A percentile compares a stretch with the other conserved stretches of the same genome.
These are phyloP conservation scores for Nothoprocta perdicaria DNA, from an alignment of 2,113 vertebrate species.

Conservation along the genomic window DNA sequence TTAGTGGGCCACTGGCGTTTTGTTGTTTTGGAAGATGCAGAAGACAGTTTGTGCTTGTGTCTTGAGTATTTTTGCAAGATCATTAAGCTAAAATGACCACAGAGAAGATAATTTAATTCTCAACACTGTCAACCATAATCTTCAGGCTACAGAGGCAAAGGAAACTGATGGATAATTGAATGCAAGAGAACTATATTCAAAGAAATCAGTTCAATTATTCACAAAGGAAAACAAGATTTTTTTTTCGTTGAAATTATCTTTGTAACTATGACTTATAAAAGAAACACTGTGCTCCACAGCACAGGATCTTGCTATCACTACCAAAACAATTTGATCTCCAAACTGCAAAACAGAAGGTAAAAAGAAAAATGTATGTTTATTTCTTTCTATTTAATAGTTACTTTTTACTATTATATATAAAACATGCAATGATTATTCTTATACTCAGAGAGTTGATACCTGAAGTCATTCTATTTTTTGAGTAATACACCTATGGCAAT, in stretches of 20 bases:
- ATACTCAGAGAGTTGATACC: background rate
- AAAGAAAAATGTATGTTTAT: background rate
- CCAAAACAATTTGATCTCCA: background rate
- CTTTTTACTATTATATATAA: background rate
- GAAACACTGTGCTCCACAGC: background rate
- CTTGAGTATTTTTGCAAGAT: background rate
- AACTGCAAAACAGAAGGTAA: background rate
- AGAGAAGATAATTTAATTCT: background rate
- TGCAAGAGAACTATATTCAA: background rate
- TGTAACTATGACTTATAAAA: background rate
- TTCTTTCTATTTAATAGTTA: too few relatives aligned
- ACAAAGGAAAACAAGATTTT: background rate
- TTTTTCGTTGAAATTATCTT: background rate
- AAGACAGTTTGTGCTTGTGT: background rate
- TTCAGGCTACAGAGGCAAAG: background rate
- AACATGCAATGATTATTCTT: background rate
- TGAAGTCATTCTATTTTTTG: background rate
- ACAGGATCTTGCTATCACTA: background rate
- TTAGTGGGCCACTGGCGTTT: fast-evolving
- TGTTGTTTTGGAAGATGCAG: background rate
- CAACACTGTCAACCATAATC: background rate
- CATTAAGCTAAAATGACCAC: background rate
- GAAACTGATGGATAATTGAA: background rate
- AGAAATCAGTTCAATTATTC: background rate
- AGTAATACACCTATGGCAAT: background rate